Evolutionary conservation across 2,797 vertebrate genomes (phyloP), one percentile per base, ranked within the genome.

Genomic region (Periparus ater): DNA sequence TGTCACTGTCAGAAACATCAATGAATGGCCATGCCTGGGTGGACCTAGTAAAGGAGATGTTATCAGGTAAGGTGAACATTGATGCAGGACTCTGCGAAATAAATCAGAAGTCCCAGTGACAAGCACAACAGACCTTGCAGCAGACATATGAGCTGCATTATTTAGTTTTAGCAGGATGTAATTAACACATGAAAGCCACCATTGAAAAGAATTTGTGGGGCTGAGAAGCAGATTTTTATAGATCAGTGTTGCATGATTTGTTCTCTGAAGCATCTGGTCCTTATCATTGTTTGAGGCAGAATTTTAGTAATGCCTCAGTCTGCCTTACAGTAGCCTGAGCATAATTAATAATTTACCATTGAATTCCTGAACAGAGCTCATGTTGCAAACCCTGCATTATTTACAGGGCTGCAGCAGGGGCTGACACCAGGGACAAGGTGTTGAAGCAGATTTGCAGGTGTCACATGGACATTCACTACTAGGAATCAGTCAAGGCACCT

Each of bases 211-310:
- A 61, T 72, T 66, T 79, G 54, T 76, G 36, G 32, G 65, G 30
- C 51, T n/a, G 38, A 82, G 80, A 60, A 82, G 27, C 23, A 85
- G 42, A 38, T n/a, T 91, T 92, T 57, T 87, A n/a, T 25, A 70
- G 67, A 60, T 68, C 42, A 34, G 26, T 58, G 20, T 40, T 71
- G 38, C 1, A 3, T 45, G 25, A 70, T 62, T 66, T 80, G 34
- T 76, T 66, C 50, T 72, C 32, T 60, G 80, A 65, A 93, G 54
- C 65, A 38, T 83, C 78, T 89, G 47, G 32, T 70, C 62, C 32
- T 80, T 20, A 12, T 34, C 50, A 30, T 40, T 47, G 44, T 93
- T 70, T 67, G 55, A 87, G 34, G 54, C 32, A 85, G 34, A 61
- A 57, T 87, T 94, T 93, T 44, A 79, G 57, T 38, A 55, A 85